Evolutionary conservation across 1,140 invertebrate genomes (phyloP).

Genomic region (Atta cephalotes): DNA sequence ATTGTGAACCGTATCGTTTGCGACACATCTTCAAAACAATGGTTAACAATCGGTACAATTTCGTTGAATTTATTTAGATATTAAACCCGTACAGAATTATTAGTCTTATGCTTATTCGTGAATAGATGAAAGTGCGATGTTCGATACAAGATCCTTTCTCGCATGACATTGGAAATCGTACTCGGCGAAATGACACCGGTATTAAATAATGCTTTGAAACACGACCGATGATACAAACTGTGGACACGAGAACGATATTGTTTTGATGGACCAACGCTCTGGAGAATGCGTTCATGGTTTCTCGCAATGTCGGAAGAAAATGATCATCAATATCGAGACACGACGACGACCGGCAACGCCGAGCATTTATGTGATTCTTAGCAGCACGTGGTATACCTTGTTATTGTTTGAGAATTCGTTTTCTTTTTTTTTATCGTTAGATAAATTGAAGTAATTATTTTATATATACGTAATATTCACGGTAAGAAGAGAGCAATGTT

Average conservation of each 20-base stretch:
- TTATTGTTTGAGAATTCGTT: constrained; percentile 83
- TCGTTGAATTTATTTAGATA: not conserved
- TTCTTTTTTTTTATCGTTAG: constrained; percentile 81
- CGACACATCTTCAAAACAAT: not conserved
- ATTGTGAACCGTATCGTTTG: not conserved
- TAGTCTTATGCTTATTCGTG: not conserved
- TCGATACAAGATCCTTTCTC: not conserved
- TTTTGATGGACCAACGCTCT: not conserved
- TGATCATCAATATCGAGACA: constrained; percentile 45
- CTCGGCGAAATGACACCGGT: not conserved
- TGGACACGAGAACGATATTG: not conserved
- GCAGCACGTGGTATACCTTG: constrained; percentile 82
- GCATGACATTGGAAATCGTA: not conserved
- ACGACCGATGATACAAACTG: not conserved
- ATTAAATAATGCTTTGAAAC: constrained; percentile 3
- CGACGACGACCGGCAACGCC: constrained; percentile 62
- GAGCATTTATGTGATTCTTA: constrained; percentile 81
- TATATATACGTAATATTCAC: constrained; percentile 69
- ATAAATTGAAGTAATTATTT: constrained; percentile 79
- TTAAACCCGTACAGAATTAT: not conserved
- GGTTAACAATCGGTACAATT: not conserved
- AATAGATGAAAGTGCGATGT: not conserved
- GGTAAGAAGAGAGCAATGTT: constrained; percentile 31
- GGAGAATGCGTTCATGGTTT: not conserved
- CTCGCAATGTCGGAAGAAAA: not conserved